A percentile compares a stretch with the other conserved stretches of the same genome.
Evolutionary conservation across 2,797 vertebrate species (phyloP).

Genomic region (Danionella dracula): DNA sequence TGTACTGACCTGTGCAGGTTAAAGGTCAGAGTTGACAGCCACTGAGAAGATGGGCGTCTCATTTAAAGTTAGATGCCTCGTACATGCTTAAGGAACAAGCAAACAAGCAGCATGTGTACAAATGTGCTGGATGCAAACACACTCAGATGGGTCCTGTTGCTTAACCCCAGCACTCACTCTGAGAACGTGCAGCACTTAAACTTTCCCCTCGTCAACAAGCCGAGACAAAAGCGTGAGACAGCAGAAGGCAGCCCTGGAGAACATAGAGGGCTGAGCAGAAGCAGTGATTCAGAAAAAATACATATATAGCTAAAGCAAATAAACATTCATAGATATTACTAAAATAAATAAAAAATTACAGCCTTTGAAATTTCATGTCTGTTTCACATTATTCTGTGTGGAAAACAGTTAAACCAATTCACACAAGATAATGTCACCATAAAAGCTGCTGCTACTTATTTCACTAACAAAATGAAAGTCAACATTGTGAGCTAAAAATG

Average conservation of each 20-base stretch:
- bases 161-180: constrained; percentile 61
- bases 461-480: too few relatives aligned
- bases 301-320: too few relatives aligned
- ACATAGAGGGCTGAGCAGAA: constrained; percentile 64
- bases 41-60: constrained; percentile 42
- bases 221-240: constrained; percentile 69
- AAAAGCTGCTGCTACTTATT: too few relatives aligned
- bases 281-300: too few relatives aligned
- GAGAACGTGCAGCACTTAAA: constrained; percentile 73
- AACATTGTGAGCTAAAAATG: too few relatives aligned
- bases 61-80: neutral
- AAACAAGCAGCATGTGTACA: neutral
- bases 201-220: constrained; percentile 74
- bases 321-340: too few relatives aligned
- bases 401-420: too few relatives aligned
- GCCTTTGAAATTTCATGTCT: too few relatives aligned
- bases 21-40: constrained; percentile 51
- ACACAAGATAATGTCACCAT: too few relatives aligned
- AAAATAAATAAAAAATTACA: constrained; percentile 37
- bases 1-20: constrained; percentile 56
- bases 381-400: too few relatives aligned
- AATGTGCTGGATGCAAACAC: constrained; percentile 1
- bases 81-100: neutral
- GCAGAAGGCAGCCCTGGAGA: constrained; percentile 63
- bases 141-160: constrained; percentile 43